Evolutionary conservation across 2,888 invertebrate species (phyloP).

Genomic region (Trachelus troglodyta): DNA sequence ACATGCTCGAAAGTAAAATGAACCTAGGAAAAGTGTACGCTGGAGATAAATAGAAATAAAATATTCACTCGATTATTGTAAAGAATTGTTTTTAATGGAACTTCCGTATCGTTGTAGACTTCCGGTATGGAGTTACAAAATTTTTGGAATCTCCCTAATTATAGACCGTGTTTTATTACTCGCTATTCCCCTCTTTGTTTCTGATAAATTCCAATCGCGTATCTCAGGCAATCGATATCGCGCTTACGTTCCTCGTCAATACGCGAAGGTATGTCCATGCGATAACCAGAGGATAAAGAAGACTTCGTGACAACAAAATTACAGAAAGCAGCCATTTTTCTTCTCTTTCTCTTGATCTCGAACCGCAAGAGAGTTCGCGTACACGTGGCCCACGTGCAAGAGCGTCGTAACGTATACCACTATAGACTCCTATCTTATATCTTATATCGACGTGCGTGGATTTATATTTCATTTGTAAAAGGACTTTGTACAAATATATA

Average conservation of each 20-base stretch:
- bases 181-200: neutral
- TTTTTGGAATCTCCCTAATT: neutral
- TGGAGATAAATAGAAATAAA: neutral
- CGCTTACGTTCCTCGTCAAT: neutral
- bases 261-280: neutral
- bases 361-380: neutral
- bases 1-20: neutral
- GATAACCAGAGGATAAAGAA: neutral
- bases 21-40: neutral
- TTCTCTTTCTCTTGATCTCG: neutral
- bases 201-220: neutral
- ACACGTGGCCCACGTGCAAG: neutral
- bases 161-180: neutral
- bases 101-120: neutral
- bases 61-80: neutral
- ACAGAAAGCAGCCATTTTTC: neutral
- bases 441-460: neutral
- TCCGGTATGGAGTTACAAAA: neutral
- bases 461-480: neutral
- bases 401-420: neutral
- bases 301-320: neutral
- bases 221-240: neutral
- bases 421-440: neutral
- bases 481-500: neutral
- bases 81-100: neutral